phyloP scores from a whole-genome alignment of 1,140 invertebrate species.

The Mya arenaria region DNA sequence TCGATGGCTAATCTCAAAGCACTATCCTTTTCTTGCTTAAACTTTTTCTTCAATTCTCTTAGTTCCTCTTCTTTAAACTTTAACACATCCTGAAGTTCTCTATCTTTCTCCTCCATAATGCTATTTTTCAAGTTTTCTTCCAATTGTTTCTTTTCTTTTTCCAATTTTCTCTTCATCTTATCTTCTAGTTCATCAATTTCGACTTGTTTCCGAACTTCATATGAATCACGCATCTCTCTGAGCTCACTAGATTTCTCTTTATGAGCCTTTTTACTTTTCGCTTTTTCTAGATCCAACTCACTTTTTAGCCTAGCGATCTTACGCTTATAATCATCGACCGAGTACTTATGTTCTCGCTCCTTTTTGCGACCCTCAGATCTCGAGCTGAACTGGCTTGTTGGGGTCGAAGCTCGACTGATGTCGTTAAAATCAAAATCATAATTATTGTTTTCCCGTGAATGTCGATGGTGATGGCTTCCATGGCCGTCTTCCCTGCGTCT shows the following conservation, averaged over 20 bases:
- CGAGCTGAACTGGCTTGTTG: conserved; percentile 68
- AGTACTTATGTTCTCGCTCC: conserved; percentile 57
- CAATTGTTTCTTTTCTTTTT: conserved; percentile 59
- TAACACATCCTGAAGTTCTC: conserved; percentile 65
- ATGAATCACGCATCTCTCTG: conserved; percentile 53
- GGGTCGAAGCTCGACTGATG: conserved; percentile 69
- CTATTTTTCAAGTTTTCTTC: conserved; percentile 60
- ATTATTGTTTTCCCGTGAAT: conserved; percentile 55
- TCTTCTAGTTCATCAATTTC: conserved; percentile 52
- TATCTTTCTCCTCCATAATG: conserved; percentile 67
- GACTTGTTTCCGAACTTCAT: conserved; percentile 48
- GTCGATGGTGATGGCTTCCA: neutral
- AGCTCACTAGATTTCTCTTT: conserved; percentile 67
- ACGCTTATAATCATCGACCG: conserved; percentile 65
- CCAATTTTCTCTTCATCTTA: conserved; percentile 57
- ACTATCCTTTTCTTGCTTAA: conserved; percentile 59
- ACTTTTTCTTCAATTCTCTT: conserved; percentile 49
- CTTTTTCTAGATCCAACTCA: conserved; percentile 68
- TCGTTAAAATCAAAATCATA: conserved; percentile 72
- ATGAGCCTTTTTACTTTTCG: conserved; percentile 63
- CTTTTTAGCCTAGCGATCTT: conserved; percentile 68
- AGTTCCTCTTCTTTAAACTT: conserved; percentile 67
- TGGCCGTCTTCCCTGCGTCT: neutral
- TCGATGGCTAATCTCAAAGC: conserved; percentile 58
- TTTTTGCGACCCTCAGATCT: conserved; percentile 66